Base-by-base conservation (phyloP, 2,797 vertebrate species). In the Protosalanx chinensis region DNA sequence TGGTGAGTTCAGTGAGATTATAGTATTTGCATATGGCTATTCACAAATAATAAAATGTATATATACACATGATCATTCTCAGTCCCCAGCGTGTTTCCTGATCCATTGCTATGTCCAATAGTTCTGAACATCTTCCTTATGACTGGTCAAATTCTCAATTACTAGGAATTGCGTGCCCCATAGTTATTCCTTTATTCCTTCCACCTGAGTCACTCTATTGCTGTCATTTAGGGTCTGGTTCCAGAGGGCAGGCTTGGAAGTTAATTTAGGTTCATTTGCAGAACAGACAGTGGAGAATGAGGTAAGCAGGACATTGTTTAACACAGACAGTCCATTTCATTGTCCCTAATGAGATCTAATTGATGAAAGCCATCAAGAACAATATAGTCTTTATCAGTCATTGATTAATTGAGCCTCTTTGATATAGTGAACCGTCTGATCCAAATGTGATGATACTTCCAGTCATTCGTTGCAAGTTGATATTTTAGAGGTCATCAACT, bases 271-370 rank as follows among this genome's bases (percentile, higher is more conserved):
- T 81, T 88, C 76, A 89, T 89, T 86, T 84, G 78, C 78, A 58
- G 79, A 82, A 76, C 68, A 13, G 27, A 62, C 71, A 70, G 80
- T 75, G 78, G 72, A 79, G 82, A 84, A 75, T 49, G 51, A 79
- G 79, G 67, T 73, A 74, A 73, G 73, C 3, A 68, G 82, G 87
- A 85, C 82, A 87, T 81, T 85, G 84, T 87, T 87, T 87, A 85
- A 87, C 79, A 76, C 73, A 72, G 80, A 81, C 78, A 85, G 80
- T 87, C 79, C 79, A 85, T 90, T 87, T 85, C 77, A 29, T 49
- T n/a, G 75, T 61, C 74, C 84, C 75, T 89, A 88, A 87, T 85
- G 72, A 88, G 84, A 85, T 87, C 83, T 86, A 81, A 86, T 68
- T 82, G 83, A 88, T 88, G 82, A 77, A 83, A 78, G 76, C 83